phyloP scores from a whole-genome alignment of 2,888 invertebrate species.

The Agrotis segetum region DNA sequence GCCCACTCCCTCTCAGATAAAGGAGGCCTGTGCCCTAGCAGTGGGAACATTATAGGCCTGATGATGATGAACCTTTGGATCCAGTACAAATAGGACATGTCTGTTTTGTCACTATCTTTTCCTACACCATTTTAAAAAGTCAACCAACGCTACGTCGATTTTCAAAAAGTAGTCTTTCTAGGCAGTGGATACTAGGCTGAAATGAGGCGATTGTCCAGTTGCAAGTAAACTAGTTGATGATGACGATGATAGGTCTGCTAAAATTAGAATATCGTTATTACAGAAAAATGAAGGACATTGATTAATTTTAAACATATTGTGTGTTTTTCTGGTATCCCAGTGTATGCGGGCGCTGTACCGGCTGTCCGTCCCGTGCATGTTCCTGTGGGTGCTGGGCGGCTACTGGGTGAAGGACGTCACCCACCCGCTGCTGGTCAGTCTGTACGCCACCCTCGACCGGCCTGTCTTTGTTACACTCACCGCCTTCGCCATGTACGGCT shows the following conservation, averaged over 20 bases:
- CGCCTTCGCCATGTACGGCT: constrained; percentile 72
- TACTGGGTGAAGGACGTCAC: constrained; percentile 66
- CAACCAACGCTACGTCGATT: too few species aligned
- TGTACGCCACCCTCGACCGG: constrained; percentile 76
- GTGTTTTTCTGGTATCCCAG: constrained; percentile 59
- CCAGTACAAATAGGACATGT: not conserved
- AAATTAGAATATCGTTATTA: too few species aligned
- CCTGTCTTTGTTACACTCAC: constrained; percentile 70
- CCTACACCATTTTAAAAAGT: not conserved
- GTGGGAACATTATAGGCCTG: too few species aligned
- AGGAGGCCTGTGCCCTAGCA: too few species aligned
- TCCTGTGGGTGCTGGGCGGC: constrained; percentile 71
- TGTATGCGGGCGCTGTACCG: constrained; percentile 68
- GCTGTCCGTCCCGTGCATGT: constrained; percentile 65
- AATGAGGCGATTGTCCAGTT: too few species aligned
- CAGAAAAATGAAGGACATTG: too few species aligned
- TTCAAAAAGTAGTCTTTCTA: not conserved
- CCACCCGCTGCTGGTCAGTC: constrained; percentile 54
- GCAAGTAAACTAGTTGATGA: not conserved
- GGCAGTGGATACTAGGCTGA: too few species aligned
- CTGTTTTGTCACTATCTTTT: not conserved
- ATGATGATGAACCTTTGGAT: not conserved
- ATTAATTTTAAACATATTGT: too few species aligned
- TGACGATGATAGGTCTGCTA: not conserved
- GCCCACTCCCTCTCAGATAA: too few species aligned